These are phyloP conservation scores for Muscicapa adusta DNA, from an alignment of 2,113 vertebrate genomes.

Conservation along the genomic window DNA sequence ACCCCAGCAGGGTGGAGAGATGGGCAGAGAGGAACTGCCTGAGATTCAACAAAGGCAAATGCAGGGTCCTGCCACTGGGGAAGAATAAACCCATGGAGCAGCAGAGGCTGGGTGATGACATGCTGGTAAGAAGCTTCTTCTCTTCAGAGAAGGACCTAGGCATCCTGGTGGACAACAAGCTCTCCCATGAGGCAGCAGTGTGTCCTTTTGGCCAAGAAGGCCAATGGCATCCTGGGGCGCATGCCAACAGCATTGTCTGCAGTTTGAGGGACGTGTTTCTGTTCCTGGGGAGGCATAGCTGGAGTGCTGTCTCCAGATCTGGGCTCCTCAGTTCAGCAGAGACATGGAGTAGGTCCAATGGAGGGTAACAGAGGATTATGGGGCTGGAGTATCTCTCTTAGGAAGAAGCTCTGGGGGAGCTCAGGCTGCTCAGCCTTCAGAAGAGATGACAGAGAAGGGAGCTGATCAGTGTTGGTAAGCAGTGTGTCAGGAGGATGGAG, in stretches of 20 bases:
- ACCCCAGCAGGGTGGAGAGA: not conserved
- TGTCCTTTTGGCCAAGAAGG: not conserved
- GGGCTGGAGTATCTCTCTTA: not conserved
- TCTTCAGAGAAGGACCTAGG: not conserved
- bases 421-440: rapidly evolving
- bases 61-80: not conserved
- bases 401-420: not conserved
- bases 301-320: not conserved
- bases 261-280: not conserved
- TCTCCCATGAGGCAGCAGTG: not conserved
- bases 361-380: not conserved
- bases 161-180: not conserved
- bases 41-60: not conserved
- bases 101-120: not conserved
- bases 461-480: rapidly evolving
- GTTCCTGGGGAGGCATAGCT: not conserved
- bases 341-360: not conserved
- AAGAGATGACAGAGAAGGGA: not conserved
- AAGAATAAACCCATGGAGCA: not conserved
- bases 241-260: not conserved
- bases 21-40: not conserved
- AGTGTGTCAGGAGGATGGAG: not conserved
- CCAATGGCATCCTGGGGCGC: not conserved
- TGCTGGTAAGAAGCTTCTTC: not conserved
- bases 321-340: not conserved